phyloP scores from a whole-genome alignment of 2,113 vertebrate species.

The Lepisosteus osseus region DNA sequence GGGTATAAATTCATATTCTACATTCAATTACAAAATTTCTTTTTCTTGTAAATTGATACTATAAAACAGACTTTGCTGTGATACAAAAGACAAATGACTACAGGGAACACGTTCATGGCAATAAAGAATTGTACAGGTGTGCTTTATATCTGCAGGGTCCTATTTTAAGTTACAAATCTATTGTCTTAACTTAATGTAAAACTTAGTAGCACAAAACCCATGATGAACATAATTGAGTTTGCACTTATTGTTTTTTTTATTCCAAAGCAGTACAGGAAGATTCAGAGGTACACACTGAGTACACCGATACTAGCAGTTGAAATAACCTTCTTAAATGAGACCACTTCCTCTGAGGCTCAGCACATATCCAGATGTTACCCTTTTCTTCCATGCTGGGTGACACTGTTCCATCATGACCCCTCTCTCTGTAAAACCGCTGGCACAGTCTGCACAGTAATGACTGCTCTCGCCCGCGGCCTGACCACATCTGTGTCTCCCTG shows the following conservation, averaged over 20 bases:
- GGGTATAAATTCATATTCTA: neutral
- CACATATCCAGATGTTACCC: slow-evolving; percentile 64
- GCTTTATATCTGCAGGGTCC: slow-evolving; percentile 39
- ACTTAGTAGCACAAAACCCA: slow-evolving; percentile 43
- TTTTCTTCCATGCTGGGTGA: slow-evolving; percentile 53
- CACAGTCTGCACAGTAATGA: slow-evolving; percentile 71
- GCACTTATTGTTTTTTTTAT: slow-evolving; percentile 59
- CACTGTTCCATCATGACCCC: slow-evolving; percentile 54
- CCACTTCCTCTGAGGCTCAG: slow-evolving; percentile 67
- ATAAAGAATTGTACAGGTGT: slow-evolving; percentile 31
- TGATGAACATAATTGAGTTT: slow-evolving; percentile 60
- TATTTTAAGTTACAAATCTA: slow-evolving; percentile 42
- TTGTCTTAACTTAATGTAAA: slow-evolving; percentile 52
- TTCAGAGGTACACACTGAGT: slow-evolving; percentile 59
- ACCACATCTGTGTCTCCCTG: slow-evolving; percentile 62
- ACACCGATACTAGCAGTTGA: slow-evolving; percentile 35
- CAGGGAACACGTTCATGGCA: slow-evolving; percentile 27
- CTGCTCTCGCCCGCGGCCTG: slow-evolving; percentile 65
- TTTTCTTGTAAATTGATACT: slow-evolving; percentile 1
- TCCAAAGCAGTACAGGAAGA: slow-evolving; percentile 48
- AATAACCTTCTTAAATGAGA: slow-evolving; percentile 58
- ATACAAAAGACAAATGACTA: slow-evolving; percentile 42
- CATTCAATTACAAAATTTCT: neutral
- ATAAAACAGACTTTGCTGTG: slow-evolving; percentile 23
- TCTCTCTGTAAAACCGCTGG: slow-evolving; percentile 54